Evolutionary conservation across 1,140 invertebrate genomes (phyloP).

Genomic region (Adelges cooleyi): DNA sequence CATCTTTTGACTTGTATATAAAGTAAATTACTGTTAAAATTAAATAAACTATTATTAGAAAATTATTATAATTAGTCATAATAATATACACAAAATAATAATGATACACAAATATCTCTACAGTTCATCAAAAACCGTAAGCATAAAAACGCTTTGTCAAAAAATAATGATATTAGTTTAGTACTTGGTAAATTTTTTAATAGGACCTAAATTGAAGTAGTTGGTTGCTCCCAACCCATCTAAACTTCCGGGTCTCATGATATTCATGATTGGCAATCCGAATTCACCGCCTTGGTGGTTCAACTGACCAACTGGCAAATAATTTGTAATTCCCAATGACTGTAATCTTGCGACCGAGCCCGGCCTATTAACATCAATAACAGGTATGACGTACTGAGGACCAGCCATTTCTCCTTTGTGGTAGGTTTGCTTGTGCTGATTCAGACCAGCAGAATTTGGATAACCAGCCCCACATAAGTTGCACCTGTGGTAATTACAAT

Average conservation of each 20-base stretch:
- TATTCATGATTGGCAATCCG: constrained; percentile 58
- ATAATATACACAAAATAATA: no score
- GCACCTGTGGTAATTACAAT: constrained; percentile 49
- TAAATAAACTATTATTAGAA: no score
- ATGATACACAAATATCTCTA: no score
- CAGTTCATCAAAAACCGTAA: no score
- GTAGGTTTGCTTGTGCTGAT: constrained; percentile 55
- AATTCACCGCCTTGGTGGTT: constrained; percentile 53
- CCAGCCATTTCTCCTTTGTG: constrained; percentile 44
- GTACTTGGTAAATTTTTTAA: constrained; percentile 39
- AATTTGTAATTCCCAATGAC: constrained; percentile 57
- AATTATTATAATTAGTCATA: no score
- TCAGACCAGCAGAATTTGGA: constrained; percentile 50
- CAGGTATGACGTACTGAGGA: constrained; percentile 53
- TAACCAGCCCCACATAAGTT: constrained; percentile 58
- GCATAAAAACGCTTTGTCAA: no score
- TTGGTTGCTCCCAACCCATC: constrained; percentile 54
- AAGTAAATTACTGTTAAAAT: no score
- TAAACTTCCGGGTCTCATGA: constrained; percentile 31
- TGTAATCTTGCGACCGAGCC: constrained; percentile 49
- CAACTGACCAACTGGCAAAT: constrained; percentile 55
- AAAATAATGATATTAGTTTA: no score
- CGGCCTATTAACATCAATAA: constrained; percentile 57
- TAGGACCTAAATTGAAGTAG: constrained; percentile 54
- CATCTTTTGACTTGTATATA: no score